These are phyloP conservation scores for Tenualosa ilisha DNA, from an alignment of 2,797 vertebrate genomes.

Conservation along the genomic window DNA sequence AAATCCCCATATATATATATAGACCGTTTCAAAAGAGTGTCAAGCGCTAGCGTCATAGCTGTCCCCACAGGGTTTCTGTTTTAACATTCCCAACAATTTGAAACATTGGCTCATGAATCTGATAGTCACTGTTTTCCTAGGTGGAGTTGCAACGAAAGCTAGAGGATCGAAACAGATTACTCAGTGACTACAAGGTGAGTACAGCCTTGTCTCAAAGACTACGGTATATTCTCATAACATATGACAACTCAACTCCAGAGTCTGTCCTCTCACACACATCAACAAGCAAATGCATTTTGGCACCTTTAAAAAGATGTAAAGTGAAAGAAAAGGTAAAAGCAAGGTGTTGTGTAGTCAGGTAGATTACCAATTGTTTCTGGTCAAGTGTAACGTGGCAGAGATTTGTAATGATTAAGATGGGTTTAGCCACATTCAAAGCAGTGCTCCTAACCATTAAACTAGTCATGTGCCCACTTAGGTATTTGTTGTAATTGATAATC, in stretches of 20 bases:
- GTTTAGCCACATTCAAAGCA: too few species aligned
- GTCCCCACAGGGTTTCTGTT: too few species aligned
- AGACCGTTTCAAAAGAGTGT: too few species aligned
- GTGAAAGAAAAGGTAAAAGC: too few species aligned
- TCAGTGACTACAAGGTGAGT: constrained; percentile 88
- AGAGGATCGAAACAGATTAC: constrained; percentile 85
- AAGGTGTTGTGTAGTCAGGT: too few species aligned
- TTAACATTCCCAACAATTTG: too few species aligned
- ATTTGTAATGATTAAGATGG: too few species aligned
- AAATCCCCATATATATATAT: too few species aligned
- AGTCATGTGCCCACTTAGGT: too few species aligned
- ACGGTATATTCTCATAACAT: neutral
- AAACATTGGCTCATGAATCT: neutral
- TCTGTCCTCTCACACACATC: neutral
- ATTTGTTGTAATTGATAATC: neutral
- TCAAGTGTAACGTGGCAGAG: too few species aligned
- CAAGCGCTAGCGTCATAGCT: too few species aligned
- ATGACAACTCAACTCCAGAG: neutral
- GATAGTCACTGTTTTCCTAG: constrained; percentile 61
- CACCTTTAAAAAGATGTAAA: neutral
- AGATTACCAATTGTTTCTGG: too few species aligned
- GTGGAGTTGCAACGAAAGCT: constrained; percentile 92
- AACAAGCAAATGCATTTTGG: neutral
- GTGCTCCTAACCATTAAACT: neutral
- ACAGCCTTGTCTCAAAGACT: neutral